A percentile compares a stretch with the other conserved stretches of the same genome.
Conservation (phyloP, 2,888 invertebrate species). For the Dryomyza anilis region DNA sequence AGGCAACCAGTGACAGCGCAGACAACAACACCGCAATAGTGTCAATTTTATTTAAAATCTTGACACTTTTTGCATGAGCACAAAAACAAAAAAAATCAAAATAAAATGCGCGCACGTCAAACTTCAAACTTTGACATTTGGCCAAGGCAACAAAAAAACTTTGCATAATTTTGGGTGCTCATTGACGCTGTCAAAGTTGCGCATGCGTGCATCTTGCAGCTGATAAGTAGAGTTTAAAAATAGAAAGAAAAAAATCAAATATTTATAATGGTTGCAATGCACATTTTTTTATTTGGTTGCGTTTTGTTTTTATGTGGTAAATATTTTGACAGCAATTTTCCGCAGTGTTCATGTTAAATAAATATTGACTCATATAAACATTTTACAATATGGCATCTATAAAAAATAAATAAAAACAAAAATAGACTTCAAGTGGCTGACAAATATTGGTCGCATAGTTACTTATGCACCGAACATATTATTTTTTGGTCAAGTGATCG, state of each 20-base stretch:
- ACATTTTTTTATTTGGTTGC: neutral
- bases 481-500: conserved; percentile 19
- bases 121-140: conserved; percentile 23
- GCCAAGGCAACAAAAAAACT: neutral
- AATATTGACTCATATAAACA: conserved; percentile 21
- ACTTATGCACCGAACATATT: too few relatives aligned
- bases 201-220: conserved; percentile 16
- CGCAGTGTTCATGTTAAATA: conserved; percentile 10
- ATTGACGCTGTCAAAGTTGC: neutral
- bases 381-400: neutral
- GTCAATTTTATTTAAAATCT: conserved; percentile 13
- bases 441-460: too few relatives aligned
- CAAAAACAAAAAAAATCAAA: too few relatives aligned
- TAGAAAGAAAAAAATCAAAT: neutral
- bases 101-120: neutral
- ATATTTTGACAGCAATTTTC: conserved; percentile 23
- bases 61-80: neutral
- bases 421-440: neutral
- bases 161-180: conserved; percentile 18
- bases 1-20: neutral
- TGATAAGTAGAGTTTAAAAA: neutral
- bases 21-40: conserved; percentile 7
- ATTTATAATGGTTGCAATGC: conserved; percentile 11
- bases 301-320: neutral
- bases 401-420: neutral